Percentiles rank a stretch among this genome's conserved stretches.
phyloP scores from a whole-genome alignment of 92 coral and sea anemone genomes.

The Galaxea fascicularis region DNA sequence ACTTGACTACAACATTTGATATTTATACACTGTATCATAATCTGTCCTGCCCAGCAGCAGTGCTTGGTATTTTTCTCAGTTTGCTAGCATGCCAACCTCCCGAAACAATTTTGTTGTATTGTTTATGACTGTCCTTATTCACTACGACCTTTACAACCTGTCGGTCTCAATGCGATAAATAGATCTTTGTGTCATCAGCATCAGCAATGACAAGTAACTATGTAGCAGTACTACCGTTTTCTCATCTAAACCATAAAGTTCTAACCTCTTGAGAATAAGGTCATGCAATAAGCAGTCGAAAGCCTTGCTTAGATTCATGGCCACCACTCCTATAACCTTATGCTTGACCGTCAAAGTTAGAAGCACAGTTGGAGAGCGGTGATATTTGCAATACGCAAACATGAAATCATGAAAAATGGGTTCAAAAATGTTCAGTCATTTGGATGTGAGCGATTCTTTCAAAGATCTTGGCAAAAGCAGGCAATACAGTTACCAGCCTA shows the following conservation, averaged over 20 bases:
- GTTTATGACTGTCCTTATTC: conserved; percentile 52
- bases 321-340: too few relatives aligned
- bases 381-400: conserved; percentile 11
- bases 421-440: conserved; percentile 16
- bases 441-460: conserved; percentile 12
- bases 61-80: conserved; percentile 68
- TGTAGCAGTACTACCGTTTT: too few relatives aligned
- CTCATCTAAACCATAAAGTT: too few relatives aligned
- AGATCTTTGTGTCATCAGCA: conserved; percentile 50
- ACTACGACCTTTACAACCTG: conserved; percentile 35
- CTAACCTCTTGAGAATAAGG: too few relatives aligned
- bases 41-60: conserved; percentile 50
- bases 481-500: background rate
- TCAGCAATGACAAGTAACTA: too few relatives aligned
- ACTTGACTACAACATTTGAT: conserved; percentile 10
- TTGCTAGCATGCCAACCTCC: conserved; percentile 61
- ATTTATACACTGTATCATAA: conserved; percentile 27
- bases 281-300: too few relatives aligned
- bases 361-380: background rate
- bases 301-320: too few relatives aligned
- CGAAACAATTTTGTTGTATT: too few relatives aligned
- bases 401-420: conserved; percentile 8
- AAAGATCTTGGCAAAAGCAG: conserved; percentile 2
- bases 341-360: conserved; percentile 6
- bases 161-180: conserved; percentile 9